Base-by-base conservation (phyloP, 1,140 invertebrate species). In the Brachionus rubens region DNA sequence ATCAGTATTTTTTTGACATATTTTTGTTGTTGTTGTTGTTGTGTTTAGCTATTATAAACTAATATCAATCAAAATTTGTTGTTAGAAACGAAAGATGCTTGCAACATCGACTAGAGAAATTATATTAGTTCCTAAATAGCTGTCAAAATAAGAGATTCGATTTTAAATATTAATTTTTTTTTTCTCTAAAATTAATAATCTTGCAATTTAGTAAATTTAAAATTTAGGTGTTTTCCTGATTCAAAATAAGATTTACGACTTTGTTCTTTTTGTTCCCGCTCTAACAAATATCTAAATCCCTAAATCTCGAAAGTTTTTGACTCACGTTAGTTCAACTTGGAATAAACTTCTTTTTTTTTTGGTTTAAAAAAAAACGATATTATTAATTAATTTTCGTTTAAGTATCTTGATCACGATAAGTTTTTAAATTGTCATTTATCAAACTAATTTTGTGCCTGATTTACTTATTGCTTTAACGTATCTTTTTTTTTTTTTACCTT, bases 51-150 rank as follows among this genome's bases (percentile, higher is more conserved):
- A 59, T 59, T 59, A 59, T 59, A 59, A 59, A 59, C 54, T 59
- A 59, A 59, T 59, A 59, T 59, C 54, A 59, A 33, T 59, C 54
- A 59, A 59, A 59, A 36, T 33, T 10, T 59, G n/a, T n/a, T n/a
- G 33, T 7, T n/a, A 59, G 33, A 33, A 59, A 9, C 3, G 9
- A 9, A 36, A 36, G 33, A 36, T 5, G 33, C 33, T 36, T 5
- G 9, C 33, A 5, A 36, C 3, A 36, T 5, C 33, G 33, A 36
- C 33, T 36, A 5, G 33, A 36, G 9, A 36, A 5, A 36, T 36
- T 36, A n/a, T n/a, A 36, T 36, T 36, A 36, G 33, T 36, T 36
- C 33, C 33, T 36, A 36, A 36, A 33, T 59, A 59, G 28, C 54
- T 59, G 54, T 59, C 54, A 59, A 59, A 40, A 59, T 19, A 36